Percentiles rank a stretch among this genome's conserved stretches.
Conservation (phyloP, 1,140 invertebrate genomes). For the Papilio helenus region DNA sequence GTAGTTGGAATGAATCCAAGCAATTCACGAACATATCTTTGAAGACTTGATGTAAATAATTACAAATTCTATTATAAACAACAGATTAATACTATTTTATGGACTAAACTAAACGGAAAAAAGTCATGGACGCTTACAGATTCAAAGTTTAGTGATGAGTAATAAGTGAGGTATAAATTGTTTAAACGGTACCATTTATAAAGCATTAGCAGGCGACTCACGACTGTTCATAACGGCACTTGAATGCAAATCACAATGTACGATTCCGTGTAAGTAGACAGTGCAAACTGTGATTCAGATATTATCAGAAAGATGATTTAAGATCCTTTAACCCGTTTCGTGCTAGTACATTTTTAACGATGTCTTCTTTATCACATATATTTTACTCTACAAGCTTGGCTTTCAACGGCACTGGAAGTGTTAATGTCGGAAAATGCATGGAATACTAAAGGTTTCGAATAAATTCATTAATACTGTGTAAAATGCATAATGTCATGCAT, state of each 20-base stretch:
- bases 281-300: constrained; percentile 13
- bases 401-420: neutral
- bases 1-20: neutral
- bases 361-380: neutral
- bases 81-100: neutral
- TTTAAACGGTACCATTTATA: neutral
- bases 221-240: neutral
- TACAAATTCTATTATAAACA: neutral
- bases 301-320: neutral
- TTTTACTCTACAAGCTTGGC: neutral
- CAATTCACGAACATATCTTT: neutral
- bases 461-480: constrained; percentile 2
- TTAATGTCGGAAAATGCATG: neutral
- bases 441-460: neutral
- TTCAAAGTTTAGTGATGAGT: neutral
- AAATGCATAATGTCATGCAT: neutral
- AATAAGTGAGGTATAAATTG: neutral
- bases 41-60: neutral
- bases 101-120: too few species aligned
- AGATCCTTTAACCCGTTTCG: neutral
- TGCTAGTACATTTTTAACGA: neutral
- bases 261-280: neutral
- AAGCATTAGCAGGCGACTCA: neutral
- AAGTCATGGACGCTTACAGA: neutral
- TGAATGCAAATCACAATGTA: constrained; percentile 4